Percentiles rank a stretch among this genome's conserved stretches.
These are phyloP conservation scores for Phodopus roborovskii DNA, from an alignment of 2,113 vertebrate genomes.

Conservation along the genomic window DNA sequence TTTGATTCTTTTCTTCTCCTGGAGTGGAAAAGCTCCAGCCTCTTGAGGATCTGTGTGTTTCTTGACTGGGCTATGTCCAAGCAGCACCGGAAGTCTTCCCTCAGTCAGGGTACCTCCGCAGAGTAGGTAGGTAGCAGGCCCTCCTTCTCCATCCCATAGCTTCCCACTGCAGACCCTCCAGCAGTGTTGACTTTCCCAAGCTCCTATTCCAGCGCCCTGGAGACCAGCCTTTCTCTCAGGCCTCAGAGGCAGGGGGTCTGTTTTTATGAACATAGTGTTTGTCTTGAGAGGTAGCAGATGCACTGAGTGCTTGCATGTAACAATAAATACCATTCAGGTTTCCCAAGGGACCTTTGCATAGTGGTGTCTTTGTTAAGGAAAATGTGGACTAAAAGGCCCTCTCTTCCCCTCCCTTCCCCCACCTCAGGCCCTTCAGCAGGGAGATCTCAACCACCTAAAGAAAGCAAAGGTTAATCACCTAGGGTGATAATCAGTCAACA, in stretches of 20 bases:
- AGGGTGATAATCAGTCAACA: slow-evolving; percentile 84
- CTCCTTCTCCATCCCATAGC: background rate
- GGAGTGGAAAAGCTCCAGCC: slow-evolving; percentile 2
- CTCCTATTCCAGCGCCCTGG: slow-evolving; percentile 55
- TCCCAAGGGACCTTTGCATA: slow-evolving; percentile 82
- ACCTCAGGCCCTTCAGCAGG: slow-evolving; percentile 71
- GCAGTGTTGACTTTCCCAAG: slow-evolving; percentile 73
- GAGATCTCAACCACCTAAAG: slow-evolving; percentile 85
- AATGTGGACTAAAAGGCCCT: slow-evolving; percentile 91
- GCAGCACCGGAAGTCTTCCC: slow-evolving; percentile 61
- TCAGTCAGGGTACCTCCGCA: background rate
- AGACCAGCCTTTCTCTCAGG: slow-evolving; percentile 61
- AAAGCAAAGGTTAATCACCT: slow-evolving; percentile 88
- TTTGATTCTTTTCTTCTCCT: slow-evolving; percentile 18
- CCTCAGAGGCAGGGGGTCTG: slow-evolving; percentile 84
- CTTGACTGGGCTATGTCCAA: slow-evolving; percentile 67
- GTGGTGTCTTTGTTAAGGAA: slow-evolving; percentile 92
- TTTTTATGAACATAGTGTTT: slow-evolving; percentile 91
- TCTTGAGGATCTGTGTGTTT: slow-evolving; percentile 57
- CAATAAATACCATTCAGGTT: slow-evolving; percentile 94
- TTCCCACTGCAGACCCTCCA: slow-evolving; percentile 36
- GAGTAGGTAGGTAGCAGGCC: background rate
- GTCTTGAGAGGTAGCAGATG: slow-evolving; percentile 96
- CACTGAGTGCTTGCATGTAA: slow-evolving; percentile 90
- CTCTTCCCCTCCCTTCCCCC: slow-evolving; percentile 59